Conservation (phyloP, 2,888 invertebrate species). For the Congeria kusceri region DNA sequence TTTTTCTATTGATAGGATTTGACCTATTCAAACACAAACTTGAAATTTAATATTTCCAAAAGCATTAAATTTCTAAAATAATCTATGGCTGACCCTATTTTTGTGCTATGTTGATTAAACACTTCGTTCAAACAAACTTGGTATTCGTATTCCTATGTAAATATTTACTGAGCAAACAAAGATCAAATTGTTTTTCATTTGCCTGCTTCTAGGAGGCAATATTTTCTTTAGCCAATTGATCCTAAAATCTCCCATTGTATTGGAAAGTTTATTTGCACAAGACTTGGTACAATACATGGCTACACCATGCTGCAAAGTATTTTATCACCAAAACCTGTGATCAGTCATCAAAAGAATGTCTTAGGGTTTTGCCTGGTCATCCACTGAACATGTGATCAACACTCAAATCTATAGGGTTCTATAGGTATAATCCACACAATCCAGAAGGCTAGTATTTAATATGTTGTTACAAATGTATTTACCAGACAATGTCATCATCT, state of each 20-base stretch:
- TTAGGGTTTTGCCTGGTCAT: too few relatives aligned
- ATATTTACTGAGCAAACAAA: conserved; percentile 65
- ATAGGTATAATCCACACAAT: too few relatives aligned
- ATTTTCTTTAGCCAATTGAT: conserved; percentile 65
- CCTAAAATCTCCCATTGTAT: conserved; percentile 59
- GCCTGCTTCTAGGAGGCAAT: conserved; percentile 56
- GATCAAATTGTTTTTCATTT: conserved; percentile 62
- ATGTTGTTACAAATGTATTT: too few relatives aligned
- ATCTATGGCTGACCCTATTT: conserved; percentile 57
- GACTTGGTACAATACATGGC: conserved; percentile 37
- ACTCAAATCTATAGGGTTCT: too few relatives aligned
- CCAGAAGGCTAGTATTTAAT: too few relatives aligned
- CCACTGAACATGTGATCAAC: too few relatives aligned
- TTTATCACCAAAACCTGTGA: conserved; percentile 28
- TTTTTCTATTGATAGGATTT: conserved; percentile 39
- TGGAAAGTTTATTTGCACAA: conserved; percentile 48
- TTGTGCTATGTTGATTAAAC: conserved; percentile 62
- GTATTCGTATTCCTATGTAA: conserved; percentile 60
- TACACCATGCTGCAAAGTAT: conserved; percentile 40
- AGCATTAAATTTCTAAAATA: conserved; percentile 65
- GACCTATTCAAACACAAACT: conserved; percentile 36
- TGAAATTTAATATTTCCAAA: conserved; percentile 55
- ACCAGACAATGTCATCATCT: too few relatives aligned
- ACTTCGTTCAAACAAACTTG: conserved; percentile 56
- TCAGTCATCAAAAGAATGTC: too few relatives aligned